A percentile compares a stretch with the other conserved stretches of the same genome.
Conservation (phyloP, 2,113 vertebrate genomes). For the Sylvietta virens region DNA sequence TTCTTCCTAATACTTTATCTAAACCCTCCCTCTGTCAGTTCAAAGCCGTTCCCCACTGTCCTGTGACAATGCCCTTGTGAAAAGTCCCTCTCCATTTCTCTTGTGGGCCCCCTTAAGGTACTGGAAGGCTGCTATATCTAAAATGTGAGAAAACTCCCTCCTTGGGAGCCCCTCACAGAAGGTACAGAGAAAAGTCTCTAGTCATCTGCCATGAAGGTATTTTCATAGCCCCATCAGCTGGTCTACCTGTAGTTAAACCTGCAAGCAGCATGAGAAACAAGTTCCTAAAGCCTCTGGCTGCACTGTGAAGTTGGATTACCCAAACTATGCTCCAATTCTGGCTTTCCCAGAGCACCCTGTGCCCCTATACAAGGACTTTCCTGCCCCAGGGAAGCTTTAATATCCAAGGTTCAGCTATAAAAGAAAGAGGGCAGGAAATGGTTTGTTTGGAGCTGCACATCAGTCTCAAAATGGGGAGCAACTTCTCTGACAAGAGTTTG, state of each 20-base stretch:
- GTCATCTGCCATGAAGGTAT: neutral
- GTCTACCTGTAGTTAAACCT: neutral
- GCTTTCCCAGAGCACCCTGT: neutral
- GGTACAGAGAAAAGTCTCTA: neutral
- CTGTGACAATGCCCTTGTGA: neutral
- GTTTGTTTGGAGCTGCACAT: neutral
- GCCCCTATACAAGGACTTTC: neutral
- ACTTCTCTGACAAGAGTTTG: neutral
- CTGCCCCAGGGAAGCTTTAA: neutral
- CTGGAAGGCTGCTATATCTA: neutral
- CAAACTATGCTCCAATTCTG: neutral
- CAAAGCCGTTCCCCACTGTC: neutral
- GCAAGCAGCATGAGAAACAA: rapidly evolving
- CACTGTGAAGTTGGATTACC: neutral
- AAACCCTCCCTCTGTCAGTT: neutral
- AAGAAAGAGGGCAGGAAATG: neutral
- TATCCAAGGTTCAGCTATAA: neutral
- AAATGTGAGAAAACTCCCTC: neutral
- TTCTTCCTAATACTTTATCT: neutral
- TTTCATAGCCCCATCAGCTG: neutral
- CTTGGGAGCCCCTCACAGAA: neutral
- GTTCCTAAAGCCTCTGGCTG: neutral
- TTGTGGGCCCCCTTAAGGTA: neutral
- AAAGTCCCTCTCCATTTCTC: neutral
- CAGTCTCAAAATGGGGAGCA: neutral